Base-by-base conservation (phyloP, 2,113 vertebrate genomes). In the Carettochelys insculpta region DNA sequence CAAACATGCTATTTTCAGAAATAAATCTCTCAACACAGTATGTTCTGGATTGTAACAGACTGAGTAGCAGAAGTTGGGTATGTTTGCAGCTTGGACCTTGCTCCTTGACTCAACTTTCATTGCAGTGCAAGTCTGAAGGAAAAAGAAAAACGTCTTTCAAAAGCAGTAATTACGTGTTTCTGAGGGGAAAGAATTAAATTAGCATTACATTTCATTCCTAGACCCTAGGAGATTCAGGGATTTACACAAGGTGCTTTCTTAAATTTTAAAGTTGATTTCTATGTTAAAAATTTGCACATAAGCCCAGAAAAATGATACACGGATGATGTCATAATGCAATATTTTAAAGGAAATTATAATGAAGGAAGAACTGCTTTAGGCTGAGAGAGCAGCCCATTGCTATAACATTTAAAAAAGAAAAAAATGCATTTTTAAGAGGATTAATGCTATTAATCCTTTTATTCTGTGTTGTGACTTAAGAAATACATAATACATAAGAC, bases 141-240 rank as follows among this genome's bases (percentile, higher is more conserved):
- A 96, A 94, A 95, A 83, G 22, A 92, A 94, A 85, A 94, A 96
- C 89, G 58, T 83, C 77, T 96, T 96, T 95, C 84, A 93, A 89
- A 95, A 94, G 94, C 83, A 92, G 86, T 89, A 91, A 88, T 83
- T 95, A 73, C 93, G 75, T 88, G 54, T 94, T 97, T 95, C 92
- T 88, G 93, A 41, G 83, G 88, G 88, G 94, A 80, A 91, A 97
- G 93, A 94, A 94, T 96, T 95, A 94, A 95, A 94, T 97, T 95
- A 96, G 90, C 89, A 90, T 97, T 95, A 75, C 34, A 79, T 97
- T 96, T 97, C 92, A 97, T 92, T 96, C 85, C 80, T 91, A 95
- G 88, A 53, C 84, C 89, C 80, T 95, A 86, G 95, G 92, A 95
- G 88, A 94, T 53, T 92, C 73, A 73, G 89, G 85, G 77, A 94